A percentile compares a stretch with the other conserved stretches of the same genome.
Evolutionary conservation across 2,113 vertebrate genomes (phyloP).

Genomic region (Hypanus sabinus): DNA sequence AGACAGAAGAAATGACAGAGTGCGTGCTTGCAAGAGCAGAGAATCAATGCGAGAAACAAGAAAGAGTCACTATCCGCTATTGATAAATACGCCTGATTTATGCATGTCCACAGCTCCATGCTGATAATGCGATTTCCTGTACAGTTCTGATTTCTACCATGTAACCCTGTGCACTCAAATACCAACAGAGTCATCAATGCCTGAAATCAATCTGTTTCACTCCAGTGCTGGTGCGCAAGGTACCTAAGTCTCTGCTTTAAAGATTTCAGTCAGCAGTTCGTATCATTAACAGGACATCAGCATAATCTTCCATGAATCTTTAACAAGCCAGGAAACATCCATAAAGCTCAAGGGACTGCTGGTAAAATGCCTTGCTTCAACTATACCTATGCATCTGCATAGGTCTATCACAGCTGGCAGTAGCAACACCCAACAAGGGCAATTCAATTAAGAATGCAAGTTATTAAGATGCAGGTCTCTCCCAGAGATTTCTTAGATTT

Average conservation of each 20-base stretch:
- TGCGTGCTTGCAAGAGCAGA: too few relatives aligned
- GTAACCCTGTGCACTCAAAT: background rate
- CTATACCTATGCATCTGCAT: background rate
- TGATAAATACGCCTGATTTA: background rate
- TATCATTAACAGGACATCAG: slow-evolving; percentile 38
- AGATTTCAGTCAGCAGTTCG: slow-evolving; percentile 41
- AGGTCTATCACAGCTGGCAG: background rate
- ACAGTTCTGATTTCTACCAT: background rate
- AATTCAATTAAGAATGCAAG: background rate
- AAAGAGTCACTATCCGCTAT: background rate
- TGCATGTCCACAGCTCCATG: background rate
- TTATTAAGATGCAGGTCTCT: slow-evolving; percentile 13
- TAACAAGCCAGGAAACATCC: slow-evolving; percentile 35
- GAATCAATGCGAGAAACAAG: background rate
- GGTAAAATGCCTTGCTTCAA: background rate
- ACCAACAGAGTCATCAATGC: slow-evolving; percentile 3
- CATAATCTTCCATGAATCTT: slow-evolving; percentile 43
- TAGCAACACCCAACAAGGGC: background rate
- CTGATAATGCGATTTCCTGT: background rate
- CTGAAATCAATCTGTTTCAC: slow-evolving; percentile 24
- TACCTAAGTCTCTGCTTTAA: slow-evolving; percentile 46
- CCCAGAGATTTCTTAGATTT: background rate
- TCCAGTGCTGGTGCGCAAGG: slow-evolving; percentile 43
- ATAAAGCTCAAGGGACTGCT: slow-evolving; percentile 11
- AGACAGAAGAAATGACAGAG: background rate